phyloP scores from a whole-genome alignment of 2,888 invertebrate species.

The Netelia virgata region DNA sequence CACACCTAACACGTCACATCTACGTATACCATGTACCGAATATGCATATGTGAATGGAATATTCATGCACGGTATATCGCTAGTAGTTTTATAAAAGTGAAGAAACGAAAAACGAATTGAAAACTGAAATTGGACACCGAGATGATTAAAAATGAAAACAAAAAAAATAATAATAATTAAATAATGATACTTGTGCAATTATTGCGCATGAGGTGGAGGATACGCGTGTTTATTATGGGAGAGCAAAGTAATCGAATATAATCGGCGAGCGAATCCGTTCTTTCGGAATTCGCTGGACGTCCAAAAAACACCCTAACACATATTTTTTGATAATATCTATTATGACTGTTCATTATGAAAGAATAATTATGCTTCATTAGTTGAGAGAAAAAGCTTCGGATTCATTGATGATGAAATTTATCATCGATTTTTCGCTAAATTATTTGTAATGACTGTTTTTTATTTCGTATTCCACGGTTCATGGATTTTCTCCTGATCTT shows the following conservation, averaged over 20 bases:
- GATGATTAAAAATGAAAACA: slow-evolving; percentile 11
- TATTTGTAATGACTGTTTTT: too few species aligned
- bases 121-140: slow-evolving; percentile 14
- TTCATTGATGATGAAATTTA: too few species aligned
- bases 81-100: slow-evolving; percentile 67
- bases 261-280: slow-evolving; percentile 11
- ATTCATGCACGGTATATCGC: slow-evolving; percentile 59
- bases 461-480: too few species aligned
- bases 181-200: slow-evolving; percentile 26
- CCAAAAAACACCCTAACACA: background rate
- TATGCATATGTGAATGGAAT: slow-evolving; percentile 61
- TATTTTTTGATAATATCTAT: background rate
- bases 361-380: too few species aligned
- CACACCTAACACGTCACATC: slow-evolving; percentile 26
- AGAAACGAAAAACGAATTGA: slow-evolving; percentile 20
- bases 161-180: slow-evolving; percentile 17
- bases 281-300: slow-evolving; percentile 12
- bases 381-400: too few species aligned
- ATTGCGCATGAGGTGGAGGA: slow-evolving; percentile 35
- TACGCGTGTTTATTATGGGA: slow-evolving; percentile 28
- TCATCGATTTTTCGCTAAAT: too few species aligned
- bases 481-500: too few species aligned
- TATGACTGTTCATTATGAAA: background rate
- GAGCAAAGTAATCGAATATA: slow-evolving; percentile 18
- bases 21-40: slow-evolving; percentile 48